phyloP scores from a whole-genome alignment of 92 coral and sea anemone species.

The Epizoanthus stellaris region DNA sequence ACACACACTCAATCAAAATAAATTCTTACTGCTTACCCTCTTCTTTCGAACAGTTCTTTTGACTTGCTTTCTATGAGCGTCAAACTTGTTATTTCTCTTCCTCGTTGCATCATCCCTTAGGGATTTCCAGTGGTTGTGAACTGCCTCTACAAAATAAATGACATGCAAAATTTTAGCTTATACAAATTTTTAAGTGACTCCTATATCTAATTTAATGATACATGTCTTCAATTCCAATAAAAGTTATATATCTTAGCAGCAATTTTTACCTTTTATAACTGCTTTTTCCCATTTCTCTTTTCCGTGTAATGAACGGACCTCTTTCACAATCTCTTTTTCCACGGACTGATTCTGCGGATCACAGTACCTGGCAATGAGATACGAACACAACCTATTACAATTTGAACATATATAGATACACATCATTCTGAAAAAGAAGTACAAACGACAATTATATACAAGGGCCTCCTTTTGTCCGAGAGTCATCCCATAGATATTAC shows the following conservation, averaged over 20 bases:
- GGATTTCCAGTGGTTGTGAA: conserved; percentile 17
- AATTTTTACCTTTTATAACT: neutral
- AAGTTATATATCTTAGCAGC: neutral
- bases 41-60: conserved; percentile 13
- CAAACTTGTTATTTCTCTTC: neutral
- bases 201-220: neutral
- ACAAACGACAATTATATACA: too few species aligned
- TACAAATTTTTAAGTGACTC: neutral
- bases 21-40: conserved; percentile 22
- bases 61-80: neutral
- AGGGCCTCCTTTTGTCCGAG: too few species aligned
- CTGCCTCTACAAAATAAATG: neutral
- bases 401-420: too few species aligned
- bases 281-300: conserved; percentile 15
- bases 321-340: neutral
- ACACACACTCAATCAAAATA: conserved; percentile 1
- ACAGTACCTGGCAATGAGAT: neutral
- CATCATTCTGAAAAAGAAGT: too few species aligned
- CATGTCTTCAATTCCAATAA: neutral
- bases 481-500: too few species aligned
- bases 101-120: conserved; percentile 17
- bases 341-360: neutral
- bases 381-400: too few species aligned
- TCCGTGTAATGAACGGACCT: conserved; percentile 8
- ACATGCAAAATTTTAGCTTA: too few species aligned